These are phyloP conservation scores for Mya arenaria DNA, from an alignment of 1,140 invertebrate genomes.

Conservation along the genomic window DNA sequence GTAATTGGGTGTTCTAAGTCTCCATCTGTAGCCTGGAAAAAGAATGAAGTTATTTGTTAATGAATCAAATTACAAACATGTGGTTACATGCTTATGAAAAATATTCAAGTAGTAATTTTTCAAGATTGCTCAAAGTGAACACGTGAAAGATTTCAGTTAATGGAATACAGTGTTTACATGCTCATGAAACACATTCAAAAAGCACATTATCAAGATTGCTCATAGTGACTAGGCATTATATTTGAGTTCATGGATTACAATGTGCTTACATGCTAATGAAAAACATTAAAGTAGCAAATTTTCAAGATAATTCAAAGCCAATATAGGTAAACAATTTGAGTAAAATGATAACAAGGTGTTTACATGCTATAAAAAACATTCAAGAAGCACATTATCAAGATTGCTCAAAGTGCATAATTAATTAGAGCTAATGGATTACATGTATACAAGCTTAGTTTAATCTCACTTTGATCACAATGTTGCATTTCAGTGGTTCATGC, in stretches of 20 bases:
- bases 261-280: background rate
- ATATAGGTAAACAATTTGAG: background rate
- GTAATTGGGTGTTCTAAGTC: conserved; percentile 89
- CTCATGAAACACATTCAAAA: background rate
- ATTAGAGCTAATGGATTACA: too few relatives aligned
- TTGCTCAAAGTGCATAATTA: background rate
- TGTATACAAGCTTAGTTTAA: too few relatives aligned
- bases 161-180: background rate
- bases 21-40: conserved; percentile 65
- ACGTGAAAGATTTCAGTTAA: background rate
- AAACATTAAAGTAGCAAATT: background rate
- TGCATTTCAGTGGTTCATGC: too few relatives aligned
- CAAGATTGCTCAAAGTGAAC: background rate
- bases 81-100: background rate
- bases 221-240: background rate
- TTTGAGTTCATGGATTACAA: too few relatives aligned
- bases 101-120: background rate
- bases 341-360: background rate
- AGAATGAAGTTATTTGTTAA: too few relatives aligned
- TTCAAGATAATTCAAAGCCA: background rate
- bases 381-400: background rate
- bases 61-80: background rate
- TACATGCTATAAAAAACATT: background rate
- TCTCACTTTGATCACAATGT: too few relatives aligned
- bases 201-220: background rate